Percentiles rank a stretch among this genome's conserved stretches.
Evolutionary conservation across 1,140 invertebrate species (phyloP).

Genomic region (Ctenoplectra terminalis): DNA sequence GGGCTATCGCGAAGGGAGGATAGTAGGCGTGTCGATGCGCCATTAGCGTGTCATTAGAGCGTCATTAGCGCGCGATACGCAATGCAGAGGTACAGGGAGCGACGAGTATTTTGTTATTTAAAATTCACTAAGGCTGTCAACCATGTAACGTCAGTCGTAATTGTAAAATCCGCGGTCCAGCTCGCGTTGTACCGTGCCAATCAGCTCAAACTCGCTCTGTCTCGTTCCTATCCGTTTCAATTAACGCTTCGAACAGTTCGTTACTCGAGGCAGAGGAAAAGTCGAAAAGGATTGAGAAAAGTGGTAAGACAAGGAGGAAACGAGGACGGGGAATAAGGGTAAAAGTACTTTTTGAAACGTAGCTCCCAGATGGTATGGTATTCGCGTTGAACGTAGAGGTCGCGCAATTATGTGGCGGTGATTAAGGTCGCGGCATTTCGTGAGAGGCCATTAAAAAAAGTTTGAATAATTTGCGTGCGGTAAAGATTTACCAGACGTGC

Average conservation of each 20-base stretch:
- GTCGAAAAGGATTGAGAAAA: not conserved
- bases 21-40: constrained; percentile 31
- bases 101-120: constrained; percentile 25
- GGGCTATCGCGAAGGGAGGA: constrained; percentile 26
- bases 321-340: not conserved
- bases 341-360: constrained; percentile 32
- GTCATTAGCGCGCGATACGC: constrained; percentile 56
- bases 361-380: constrained; percentile 8
- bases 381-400: constrained; percentile 24
- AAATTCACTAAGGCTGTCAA: constrained; percentile 1
- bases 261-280: too few relatives aligned
- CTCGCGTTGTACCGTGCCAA: too few relatives aligned
- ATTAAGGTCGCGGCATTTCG: constrained; percentile 46
- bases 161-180: too few relatives aligned
- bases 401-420: constrained; percentile 44
- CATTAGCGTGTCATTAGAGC: constrained; percentile 55
- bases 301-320: too few relatives aligned
- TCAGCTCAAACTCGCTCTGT: too few relatives aligned
- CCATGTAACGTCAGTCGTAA: not conserved
- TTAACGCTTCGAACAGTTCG: too few relatives aligned
- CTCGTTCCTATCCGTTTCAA: too few relatives aligned
- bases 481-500: constrained; percentile 17
- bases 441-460: constrained; percentile 48
- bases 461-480: constrained; percentile 40
- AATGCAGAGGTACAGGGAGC: constrained; percentile 16